A percentile compares a stretch with the other conserved stretches of the same genome.
Conservation (phyloP, 2,797 vertebrate genomes). For the Allobates femoralis region DNA sequence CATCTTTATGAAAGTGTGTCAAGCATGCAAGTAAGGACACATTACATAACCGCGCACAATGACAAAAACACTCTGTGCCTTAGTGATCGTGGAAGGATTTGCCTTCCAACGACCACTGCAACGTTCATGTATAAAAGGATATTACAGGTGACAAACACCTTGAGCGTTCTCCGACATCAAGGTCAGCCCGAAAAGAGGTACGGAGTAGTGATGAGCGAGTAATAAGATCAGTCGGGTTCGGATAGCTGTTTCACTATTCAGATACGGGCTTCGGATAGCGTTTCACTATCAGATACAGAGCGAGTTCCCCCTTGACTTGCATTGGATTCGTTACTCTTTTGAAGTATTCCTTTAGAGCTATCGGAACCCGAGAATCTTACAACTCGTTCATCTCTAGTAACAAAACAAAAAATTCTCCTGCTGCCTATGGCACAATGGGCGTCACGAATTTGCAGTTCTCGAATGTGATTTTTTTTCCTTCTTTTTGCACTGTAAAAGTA, state of each 20-base stretch:
- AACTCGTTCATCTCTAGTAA: too few relatives aligned
- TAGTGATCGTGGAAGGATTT: not conserved
- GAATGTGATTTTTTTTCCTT: too few relatives aligned
- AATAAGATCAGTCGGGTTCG: too few relatives aligned
- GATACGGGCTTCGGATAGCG: too few relatives aligned
- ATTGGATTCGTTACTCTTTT: too few relatives aligned
- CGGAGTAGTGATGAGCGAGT: too few relatives aligned
- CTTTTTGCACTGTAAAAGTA: too few relatives aligned
- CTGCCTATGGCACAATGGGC: not conserved
- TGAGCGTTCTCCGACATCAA: not conserved
- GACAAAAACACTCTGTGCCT: not conserved
- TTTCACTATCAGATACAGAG: too few relatives aligned
- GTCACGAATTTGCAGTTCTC: conserved; percentile 61
- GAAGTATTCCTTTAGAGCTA: too few relatives aligned
- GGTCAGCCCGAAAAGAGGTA: not conserved
- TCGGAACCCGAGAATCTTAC: too few relatives aligned
- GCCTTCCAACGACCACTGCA: not conserved
- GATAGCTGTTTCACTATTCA: too few relatives aligned
- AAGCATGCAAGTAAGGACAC: conserved; percentile 5
- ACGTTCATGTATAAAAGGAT: not conserved
- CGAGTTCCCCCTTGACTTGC: too few relatives aligned
- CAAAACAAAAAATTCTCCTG: not conserved
- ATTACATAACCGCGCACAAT: not conserved
- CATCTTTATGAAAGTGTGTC: conserved; percentile 1
- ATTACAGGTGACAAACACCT: not conserved